Conservation (phyloP, 2,113 vertebrate species). For the Raja brachyura region DNA sequence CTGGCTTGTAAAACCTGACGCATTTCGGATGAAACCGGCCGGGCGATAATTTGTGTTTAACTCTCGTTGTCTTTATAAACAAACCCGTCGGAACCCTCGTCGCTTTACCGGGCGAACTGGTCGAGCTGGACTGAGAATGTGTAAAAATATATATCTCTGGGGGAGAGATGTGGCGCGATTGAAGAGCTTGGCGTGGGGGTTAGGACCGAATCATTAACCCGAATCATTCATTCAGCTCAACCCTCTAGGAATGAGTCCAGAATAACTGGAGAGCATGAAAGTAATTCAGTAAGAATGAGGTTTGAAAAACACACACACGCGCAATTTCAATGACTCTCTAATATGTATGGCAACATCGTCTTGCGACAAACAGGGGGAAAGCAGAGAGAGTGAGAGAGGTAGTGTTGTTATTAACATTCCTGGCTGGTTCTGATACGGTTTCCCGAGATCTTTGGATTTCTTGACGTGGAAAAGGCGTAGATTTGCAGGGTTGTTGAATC, state of each 20-base stretch:
- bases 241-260: neutral
- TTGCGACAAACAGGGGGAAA: neutral
- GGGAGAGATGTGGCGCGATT: neutral
- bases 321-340: neutral
- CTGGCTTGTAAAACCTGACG: neutral
- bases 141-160: neutral
- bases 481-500: neutral
- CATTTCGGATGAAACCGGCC: neutral
- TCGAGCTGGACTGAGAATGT: neutral
- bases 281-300: neutral
- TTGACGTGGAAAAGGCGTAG: neutral
- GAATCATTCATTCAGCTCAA: neutral
- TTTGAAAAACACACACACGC: no score
- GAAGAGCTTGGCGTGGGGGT: neutral
- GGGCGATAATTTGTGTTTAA: neutral
- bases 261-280: neutral
- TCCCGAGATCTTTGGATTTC: neutral
- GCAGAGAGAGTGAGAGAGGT: neutral
- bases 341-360: neutral
- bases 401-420: neutral
- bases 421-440: neutral
- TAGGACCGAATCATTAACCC: neutral
- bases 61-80: neutral
- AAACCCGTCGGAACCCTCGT: neutral
- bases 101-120: neutral